phyloP scores from a whole-genome alignment of 2,888 invertebrate genomes.

The Nomada fabriciana region DNA sequence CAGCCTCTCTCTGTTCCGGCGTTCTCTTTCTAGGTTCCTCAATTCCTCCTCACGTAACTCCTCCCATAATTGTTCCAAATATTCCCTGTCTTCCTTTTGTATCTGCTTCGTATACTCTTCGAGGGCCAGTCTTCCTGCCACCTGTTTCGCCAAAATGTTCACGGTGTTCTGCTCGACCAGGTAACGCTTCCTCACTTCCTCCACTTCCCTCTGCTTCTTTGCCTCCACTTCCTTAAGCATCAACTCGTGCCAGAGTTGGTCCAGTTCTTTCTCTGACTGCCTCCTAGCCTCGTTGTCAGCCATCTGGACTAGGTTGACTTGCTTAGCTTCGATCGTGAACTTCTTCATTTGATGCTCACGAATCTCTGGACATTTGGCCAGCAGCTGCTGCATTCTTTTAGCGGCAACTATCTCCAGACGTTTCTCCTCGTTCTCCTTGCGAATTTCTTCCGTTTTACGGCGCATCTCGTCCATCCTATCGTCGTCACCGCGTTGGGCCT shows the following conservation, averaged over 20 bases:
- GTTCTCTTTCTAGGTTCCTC: constrained; percentile 65
- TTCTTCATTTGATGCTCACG: constrained; percentile 21
- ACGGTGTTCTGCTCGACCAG: constrained; percentile 45
- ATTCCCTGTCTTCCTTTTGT: constrained; percentile 72
- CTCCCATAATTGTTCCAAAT: constrained; percentile 68
- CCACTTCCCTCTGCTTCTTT: constrained; percentile 66
- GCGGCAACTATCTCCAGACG: constrained; percentile 82
- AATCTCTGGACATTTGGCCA: constrained; percentile 18
- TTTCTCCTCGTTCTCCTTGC: constrained; percentile 85
- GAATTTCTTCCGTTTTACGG: constrained; percentile 84
- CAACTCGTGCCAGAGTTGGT: constrained; percentile 88
- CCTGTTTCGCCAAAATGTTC: constrained; percentile 71
- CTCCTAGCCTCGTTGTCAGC: constrained; percentile 84
- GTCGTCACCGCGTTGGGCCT: constrained; percentile 85
- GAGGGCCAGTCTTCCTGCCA: constrained; percentile 72
- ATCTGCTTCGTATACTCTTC: constrained; percentile 69
- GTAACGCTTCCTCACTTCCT: constrained; percentile 63
- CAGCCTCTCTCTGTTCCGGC: constrained; percentile 66
- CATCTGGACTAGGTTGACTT: constrained; percentile 57
- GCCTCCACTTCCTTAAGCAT: constrained; percentile 86
- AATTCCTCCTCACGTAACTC: constrained; percentile 69
- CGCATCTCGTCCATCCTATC: constrained; percentile 85
- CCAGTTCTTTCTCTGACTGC: constrained; percentile 86
- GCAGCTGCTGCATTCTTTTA: constrained; percentile 58
- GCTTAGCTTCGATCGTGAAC: constrained; percentile 46